Percentiles rank a stretch among this genome's conserved stretches.
Evolutionary conservation across 1,140 invertebrate species (phyloP).

Genomic region (Anthonomus grandis): DNA sequence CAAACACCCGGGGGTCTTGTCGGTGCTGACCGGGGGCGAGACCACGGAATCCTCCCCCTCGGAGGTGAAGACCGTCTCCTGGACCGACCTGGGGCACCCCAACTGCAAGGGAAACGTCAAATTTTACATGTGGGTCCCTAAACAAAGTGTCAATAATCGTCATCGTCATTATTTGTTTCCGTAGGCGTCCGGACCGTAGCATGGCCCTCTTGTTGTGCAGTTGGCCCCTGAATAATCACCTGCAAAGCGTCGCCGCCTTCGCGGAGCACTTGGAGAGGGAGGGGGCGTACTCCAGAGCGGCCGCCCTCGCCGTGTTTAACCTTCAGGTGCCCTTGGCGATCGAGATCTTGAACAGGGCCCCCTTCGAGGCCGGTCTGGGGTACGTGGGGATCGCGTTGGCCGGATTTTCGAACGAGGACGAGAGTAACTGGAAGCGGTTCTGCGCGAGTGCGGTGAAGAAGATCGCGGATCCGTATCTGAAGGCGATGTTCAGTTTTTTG

Average conservation of each 20-base stretch:
- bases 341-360: conserved; percentile 74
- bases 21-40: conserved; percentile 57
- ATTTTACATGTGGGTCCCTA: conserved; percentile 43
- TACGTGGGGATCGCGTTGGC: conserved; percentile 88
- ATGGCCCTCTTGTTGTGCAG: conserved; percentile 81
- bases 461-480: conserved; percentile 83
- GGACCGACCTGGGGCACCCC: conserved; percentile 52
- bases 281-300: conserved; percentile 73
- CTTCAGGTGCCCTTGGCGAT: conserved; percentile 80
- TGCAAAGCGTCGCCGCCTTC: conserved; percentile 49
- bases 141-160: background rate
- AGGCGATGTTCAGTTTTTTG: conserved; percentile 89
- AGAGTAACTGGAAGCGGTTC: conserved; percentile 77
- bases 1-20: conserved; percentile 69
- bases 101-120: conserved; percentile 43
- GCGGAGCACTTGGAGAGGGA: conserved; percentile 61
- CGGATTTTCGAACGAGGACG: conserved; percentile 79
- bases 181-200: conserved; percentile 71
- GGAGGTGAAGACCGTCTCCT: conserved; percentile 54
- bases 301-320: conserved; percentile 88
- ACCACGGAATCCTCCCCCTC: conserved; percentile 52
- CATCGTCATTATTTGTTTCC: no score
- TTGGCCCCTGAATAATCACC: conserved; percentile 74
- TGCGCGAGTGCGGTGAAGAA: conserved; percentile 67
- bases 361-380: conserved; percentile 46